Base-by-base conservation (phyloP, 2,888 invertebrate species). In the Toxonevra muliebris region DNA sequence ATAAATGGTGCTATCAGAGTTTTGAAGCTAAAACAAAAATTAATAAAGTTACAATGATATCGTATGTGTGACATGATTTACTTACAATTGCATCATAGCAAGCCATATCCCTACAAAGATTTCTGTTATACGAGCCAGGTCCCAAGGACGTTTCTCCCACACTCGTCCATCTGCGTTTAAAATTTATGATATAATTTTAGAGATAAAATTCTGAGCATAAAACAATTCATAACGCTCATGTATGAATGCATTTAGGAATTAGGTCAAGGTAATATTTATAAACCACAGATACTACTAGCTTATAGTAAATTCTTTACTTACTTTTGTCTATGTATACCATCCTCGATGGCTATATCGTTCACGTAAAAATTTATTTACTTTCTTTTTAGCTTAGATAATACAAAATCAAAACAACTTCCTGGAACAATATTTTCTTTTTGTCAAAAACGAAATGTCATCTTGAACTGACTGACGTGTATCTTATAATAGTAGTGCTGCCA, bases 131-230 rank as follows among this genome's bases (percentile, higher is more conserved):
- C 81, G 80, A 12, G 74, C 69, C 65, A 76, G 69, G 69, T 79
- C 77, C 81, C 81, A 81, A 69, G 82, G 82, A 48, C 81, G 79
- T 45, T 75, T 76, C 64, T 80, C 77, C 73, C 77, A 77, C 4
- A 81, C 76, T n/a, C 77, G 77, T 70, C 81, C 81, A 78, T 76
- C 81, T 81, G 54, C 11, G 0, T 10, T 45, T 15, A 15, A 17
- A 43, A 48, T 45, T 48, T 5, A n/a, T 15, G 19, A 20, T 11
- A 11, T 12, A n/a, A 10, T 19, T 19, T 41, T 1, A 40, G 40
- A 30, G 30, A 30, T 2, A 30, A 4, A 7, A 2, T 30, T 30
- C 7, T 30, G 30, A 4, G 3, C 30, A 30, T 30, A 4, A 30
- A 30, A 4, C 7, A 30, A 30, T 30, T 30, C 30, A 30, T 30